Evolutionary conservation across 2,113 vertebrate species (phyloP).

Genomic region (Gobiocypris rarus): DNA sequence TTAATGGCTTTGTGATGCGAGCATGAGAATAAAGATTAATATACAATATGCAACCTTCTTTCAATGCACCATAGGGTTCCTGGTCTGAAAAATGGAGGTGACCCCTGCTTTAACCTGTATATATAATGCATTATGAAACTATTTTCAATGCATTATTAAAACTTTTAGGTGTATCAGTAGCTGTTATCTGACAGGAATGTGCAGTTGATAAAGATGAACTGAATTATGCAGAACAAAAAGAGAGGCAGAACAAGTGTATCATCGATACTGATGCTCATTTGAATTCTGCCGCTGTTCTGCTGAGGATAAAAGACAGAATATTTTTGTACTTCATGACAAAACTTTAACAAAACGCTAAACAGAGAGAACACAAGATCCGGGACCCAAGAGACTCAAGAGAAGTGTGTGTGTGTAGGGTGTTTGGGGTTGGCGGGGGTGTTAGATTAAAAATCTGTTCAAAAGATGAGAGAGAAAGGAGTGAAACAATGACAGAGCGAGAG

Average conservation of each 20-base stretch:
- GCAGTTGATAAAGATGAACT: neutral
- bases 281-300: constrained; percentile 20
- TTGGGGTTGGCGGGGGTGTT: constrained; percentile 30
- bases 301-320: constrained; percentile 23
- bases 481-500: neutral
- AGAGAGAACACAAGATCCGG: neutral
- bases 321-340: constrained; percentile 33
- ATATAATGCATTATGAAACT: neutral
- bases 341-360: constrained; percentile 32
- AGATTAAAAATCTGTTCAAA: constrained; percentile 31
- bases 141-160: constrained; percentile 12
- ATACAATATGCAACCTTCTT: neutral
- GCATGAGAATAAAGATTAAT: no score
- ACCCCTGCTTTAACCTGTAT: neutral
- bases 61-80: neutral
- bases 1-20: neutral
- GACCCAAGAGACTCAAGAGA: constrained; percentile 22
- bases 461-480: constrained; percentile 18
- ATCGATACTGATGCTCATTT: constrained; percentile 13
- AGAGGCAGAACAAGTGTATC: neutral
- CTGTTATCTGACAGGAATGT: neutral
- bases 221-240: constrained; percentile 21
- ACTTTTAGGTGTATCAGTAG: neutral
- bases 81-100: neutral
- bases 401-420: neutral